Percentiles rank a stretch among this genome's conserved stretches.
Evolutionary conservation across 2,888 invertebrate genomes (phyloP).

Genomic region (Drosophila cracens): DNA sequence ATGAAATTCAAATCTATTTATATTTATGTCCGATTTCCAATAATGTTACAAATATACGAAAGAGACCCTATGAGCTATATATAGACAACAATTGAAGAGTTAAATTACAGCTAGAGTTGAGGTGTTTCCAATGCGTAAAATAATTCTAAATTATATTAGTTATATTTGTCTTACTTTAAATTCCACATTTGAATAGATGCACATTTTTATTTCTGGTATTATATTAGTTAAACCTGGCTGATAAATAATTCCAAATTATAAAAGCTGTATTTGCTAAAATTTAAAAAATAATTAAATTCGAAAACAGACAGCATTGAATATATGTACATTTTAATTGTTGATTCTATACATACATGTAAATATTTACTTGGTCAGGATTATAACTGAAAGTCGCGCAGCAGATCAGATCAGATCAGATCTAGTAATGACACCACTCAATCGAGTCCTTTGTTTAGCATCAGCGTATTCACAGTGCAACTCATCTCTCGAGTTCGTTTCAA

Average conservation of each 20-base stretch:
- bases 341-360: background rate
- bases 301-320: background rate
- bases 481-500: background rate
- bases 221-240: background rate
- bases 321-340: background rate
- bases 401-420: no score
- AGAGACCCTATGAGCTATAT: slow-evolving; percentile 16
- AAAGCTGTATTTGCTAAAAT: background rate
- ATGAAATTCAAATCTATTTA: slow-evolving; percentile 38
- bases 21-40: slow-evolving; percentile 39
- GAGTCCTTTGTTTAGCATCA: background rate
- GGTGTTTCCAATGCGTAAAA: background rate
- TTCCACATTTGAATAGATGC: background rate
- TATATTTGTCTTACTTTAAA: background rate
- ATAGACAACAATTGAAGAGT: background rate
- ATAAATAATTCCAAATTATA: background rate
- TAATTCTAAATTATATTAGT: background rate
- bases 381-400: slow-evolving; percentile 37
- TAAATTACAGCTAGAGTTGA: background rate
- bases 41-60: slow-evolving; percentile 33
- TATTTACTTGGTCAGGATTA: background rate
- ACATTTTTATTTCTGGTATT: background rate
- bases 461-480: background rate
- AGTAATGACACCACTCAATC: background rate
- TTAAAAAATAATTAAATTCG: slow-evolving; percentile 4